These are phyloP conservation scores for Dendrocincla fuliginosa DNA, from an alignment of 2,797 vertebrate genomes.

Conservation along the genomic window DNA sequence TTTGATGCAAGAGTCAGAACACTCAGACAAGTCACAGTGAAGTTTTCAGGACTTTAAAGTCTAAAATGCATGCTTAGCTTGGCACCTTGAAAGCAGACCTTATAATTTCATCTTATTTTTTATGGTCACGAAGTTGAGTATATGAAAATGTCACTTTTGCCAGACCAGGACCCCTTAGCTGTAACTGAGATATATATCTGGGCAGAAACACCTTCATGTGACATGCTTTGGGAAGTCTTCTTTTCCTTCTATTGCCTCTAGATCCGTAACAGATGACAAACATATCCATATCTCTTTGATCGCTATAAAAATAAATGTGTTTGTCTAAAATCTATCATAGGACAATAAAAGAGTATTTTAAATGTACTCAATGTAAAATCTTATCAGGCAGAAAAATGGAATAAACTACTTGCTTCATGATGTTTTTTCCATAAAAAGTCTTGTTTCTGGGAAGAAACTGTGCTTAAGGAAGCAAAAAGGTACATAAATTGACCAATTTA, in stretches of 20 bases:
- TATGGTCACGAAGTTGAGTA: neutral
- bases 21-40: neutral
- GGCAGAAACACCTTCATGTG: neutral
- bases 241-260: neutral
- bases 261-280: constrained; percentile 47
- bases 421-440: constrained; percentile 26
- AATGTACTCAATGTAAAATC: constrained; percentile 2
- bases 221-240: neutral
- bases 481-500: constrained; percentile 48
- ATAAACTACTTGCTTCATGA: neutral
- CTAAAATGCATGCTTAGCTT: neutral
- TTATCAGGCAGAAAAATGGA: constrained; percentile 16
- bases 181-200: neutral
- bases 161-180: neutral
- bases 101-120: neutral
- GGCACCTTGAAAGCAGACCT: neutral
- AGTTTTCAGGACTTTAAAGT: neutral
- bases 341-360: constrained; percentile 52
- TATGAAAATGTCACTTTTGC: neutral
- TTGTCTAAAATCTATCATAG: constrained; percentile 31
- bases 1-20: neutral
- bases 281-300: constrained; percentile 33
- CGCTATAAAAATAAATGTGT: constrained; percentile 27
- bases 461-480: neutral
- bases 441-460: neutral